Conservation (phyloP, 1,140 invertebrate genomes). For the Drosophila rufa region DNA sequence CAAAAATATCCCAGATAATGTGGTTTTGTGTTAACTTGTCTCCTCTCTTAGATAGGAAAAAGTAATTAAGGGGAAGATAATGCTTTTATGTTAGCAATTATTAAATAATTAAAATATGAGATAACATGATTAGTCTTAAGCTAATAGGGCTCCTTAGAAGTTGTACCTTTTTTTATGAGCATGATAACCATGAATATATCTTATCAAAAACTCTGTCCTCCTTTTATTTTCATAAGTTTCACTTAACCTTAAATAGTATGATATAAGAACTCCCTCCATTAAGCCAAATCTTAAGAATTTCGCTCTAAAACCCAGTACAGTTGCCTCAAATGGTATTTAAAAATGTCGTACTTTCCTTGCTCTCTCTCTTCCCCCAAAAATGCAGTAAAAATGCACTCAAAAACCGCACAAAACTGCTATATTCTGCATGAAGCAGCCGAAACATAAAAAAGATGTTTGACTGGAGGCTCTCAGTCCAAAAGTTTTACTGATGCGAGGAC, state of each 20-base stretch:
- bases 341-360: neutral
- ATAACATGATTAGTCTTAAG: no score
- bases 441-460: constrained; percentile 17
- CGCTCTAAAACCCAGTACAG: constrained; percentile 17
- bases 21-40: neutral
- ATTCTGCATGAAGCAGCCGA: constrained; percentile 3
- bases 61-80: neutral
- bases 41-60: neutral
- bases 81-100: neutral
- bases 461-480: neutral
- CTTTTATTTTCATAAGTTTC: neutral
- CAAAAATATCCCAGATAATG: neutral
- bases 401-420: constrained; percentile 21
- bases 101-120: neutral
- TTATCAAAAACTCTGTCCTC: neutral
- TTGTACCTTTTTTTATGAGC: no score
- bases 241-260: neutral
- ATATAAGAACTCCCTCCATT: neutral
- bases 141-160: neutral
- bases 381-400: constrained; percentile 35
- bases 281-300: neutral
- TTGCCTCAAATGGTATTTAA: constrained; percentile 17
- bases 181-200: neutral
- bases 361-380: neutral
- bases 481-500: neutral